Evolutionary conservation across 2,113 vertebrate genomes (phyloP).

Genomic region (Brienomyrus longianalis): DNA sequence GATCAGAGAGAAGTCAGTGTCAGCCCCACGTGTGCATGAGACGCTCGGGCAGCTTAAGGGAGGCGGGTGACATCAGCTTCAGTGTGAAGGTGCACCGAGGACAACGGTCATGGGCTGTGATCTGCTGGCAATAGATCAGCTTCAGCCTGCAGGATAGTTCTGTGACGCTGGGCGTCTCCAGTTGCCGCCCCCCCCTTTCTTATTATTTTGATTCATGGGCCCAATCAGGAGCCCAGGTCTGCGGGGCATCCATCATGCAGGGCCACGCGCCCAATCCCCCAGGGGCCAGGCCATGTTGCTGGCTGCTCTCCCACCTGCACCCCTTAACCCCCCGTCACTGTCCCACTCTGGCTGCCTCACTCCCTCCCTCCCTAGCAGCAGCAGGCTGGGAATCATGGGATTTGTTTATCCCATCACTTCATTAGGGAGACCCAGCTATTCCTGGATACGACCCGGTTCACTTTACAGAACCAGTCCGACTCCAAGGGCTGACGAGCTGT

Average conservation of each 20-base stretch:
- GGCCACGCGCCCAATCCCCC: not conserved
- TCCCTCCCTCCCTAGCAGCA: not conserved
- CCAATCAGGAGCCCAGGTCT: slow-evolving; percentile 52
- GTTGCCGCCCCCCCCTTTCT: slow-evolving; percentile 43
- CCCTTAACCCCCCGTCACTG: not conserved
- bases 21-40: not conserved
- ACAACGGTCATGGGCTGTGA: slow-evolving; percentile 12
- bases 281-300: not conserved
- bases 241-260: slow-evolving; percentile 53
- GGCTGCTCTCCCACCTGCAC: not conserved
- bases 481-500: not conserved
- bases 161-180: slow-evolving; percentile 49
- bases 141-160: slow-evolving; percentile 21
- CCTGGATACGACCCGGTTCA: not conserved
- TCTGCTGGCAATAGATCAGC: not conserved
- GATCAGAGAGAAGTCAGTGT: not conserved
- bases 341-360: not conserved
- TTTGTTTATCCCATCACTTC: not conserved
- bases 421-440: not conserved
- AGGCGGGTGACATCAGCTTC: too few species aligned
- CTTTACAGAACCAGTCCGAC: not conserved
- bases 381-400: not conserved
- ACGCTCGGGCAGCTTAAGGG: not conserved
- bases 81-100: not conserved
- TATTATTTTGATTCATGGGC: slow-evolving; percentile 68